Evolutionary conservation across 2,888 invertebrate species (phyloP).

Genomic region (Arge pagana): DNA sequence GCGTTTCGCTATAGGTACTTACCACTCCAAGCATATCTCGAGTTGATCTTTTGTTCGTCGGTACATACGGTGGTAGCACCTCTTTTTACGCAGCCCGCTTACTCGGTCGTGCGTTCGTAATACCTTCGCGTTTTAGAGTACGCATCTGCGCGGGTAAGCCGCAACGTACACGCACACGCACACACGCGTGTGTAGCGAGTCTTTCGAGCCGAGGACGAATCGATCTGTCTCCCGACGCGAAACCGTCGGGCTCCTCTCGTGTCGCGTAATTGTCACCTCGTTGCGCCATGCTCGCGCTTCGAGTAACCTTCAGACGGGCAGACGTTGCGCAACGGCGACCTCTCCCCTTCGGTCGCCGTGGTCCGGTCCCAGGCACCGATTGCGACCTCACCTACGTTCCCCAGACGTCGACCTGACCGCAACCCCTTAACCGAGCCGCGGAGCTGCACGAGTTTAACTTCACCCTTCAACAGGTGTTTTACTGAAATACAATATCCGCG

Average conservation of each 20-base stretch:
- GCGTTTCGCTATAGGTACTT: no score
- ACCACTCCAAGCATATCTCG: no score
- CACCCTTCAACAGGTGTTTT: constrained; percentile 58
- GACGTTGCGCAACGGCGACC: constrained; percentile 1
- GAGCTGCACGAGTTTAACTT: constrained; percentile 52
- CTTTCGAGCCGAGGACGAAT: constrained; percentile 16
- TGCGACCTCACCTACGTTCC: constrained; percentile 21
- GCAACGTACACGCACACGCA: constrained; percentile 42
- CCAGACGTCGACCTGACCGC: constrained; percentile 51
- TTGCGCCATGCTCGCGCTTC: constrained; percentile 7
- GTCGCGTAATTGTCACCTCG: neutral
- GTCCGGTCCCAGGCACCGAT: constrained; percentile 1
- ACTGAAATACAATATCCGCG: constrained; percentile 58
- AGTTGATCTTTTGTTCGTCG: no score
- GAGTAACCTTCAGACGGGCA: neutral
- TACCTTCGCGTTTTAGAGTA: no score
- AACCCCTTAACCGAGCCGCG: constrained; percentile 41
- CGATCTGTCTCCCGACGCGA: neutral
- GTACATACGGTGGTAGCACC: no score
- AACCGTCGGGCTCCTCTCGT: neutral
- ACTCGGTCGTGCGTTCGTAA: no score
- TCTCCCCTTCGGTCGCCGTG: neutral
- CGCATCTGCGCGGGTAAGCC: no score
- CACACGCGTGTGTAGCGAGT: constrained; percentile 40
- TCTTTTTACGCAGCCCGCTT: no score